Percentiles rank a stretch among this genome's conserved stretches.
phyloP scores from a whole-genome alignment of 2,888 invertebrate species.

The Drosophila subquinaria region DNA sequence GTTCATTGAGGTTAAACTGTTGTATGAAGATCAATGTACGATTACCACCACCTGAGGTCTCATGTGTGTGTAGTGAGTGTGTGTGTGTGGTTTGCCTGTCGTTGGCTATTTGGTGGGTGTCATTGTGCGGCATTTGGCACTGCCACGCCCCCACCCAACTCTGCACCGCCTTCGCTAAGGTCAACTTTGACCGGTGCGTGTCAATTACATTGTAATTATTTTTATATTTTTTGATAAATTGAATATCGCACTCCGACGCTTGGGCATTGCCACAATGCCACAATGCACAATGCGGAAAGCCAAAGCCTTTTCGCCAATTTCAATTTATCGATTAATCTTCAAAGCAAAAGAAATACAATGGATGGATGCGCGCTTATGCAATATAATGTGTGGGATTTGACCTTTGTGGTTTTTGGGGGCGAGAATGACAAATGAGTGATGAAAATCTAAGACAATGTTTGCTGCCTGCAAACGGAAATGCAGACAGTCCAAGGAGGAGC shows the following conservation, averaged over 20 bases:
- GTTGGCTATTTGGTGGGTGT: conserved; percentile 61
- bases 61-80: conserved; percentile 16
- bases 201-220: conserved; percentile 81
- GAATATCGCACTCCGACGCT: conserved; percentile 60
- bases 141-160: conserved; percentile 54
- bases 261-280: neutral
- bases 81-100: conserved; percentile 28
- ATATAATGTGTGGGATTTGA: conserved; percentile 75
- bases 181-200: conserved; percentile 64
- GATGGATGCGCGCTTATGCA: conserved; percentile 63
- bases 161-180: neutral
- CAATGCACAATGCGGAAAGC: conserved; percentile 47
- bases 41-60: conserved; percentile 37
- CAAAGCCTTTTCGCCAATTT: conserved; percentile 29
- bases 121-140: conserved; percentile 62
- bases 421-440: conserved; percentile 74
- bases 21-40: conserved; percentile 79
- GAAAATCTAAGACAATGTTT: conserved; percentile 59
- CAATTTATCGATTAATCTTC: conserved; percentile 63
- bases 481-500: conserved; percentile 19
- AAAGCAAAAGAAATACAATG: conserved; percentile 36
- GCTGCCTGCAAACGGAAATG: conserved; percentile 57
- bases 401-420: conserved; percentile 51
- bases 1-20: conserved; percentile 76
- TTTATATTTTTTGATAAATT: conserved; percentile 68